These are phyloP conservation scores for Blastomussa wellsi DNA, from an alignment of 92 coral and sea anemone species.

Conservation along the genomic window DNA sequence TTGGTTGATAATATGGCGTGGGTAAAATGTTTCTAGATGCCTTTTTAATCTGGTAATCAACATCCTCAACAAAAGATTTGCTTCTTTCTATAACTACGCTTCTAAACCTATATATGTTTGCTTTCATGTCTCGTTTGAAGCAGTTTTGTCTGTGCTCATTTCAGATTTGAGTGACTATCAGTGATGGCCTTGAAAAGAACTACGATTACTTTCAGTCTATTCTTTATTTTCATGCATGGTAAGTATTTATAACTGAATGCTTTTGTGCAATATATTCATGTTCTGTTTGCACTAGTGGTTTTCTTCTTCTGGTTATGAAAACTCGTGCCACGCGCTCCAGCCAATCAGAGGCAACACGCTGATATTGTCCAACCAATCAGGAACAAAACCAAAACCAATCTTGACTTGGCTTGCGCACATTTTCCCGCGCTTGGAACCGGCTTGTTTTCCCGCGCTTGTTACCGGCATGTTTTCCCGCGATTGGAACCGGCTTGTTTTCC, in stretches of 20 bases:
- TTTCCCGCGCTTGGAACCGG: too few relatives aligned
- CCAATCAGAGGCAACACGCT: neutral
- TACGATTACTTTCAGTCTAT: neutral
- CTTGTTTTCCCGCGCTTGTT: neutral
- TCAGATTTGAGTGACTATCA: conserved; percentile 3
- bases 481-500: too few relatives aligned
- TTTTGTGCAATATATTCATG: neutral
- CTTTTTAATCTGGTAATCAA: conserved; percentile 8
- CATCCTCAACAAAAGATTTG: neutral
- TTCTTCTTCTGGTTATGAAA: neutral
- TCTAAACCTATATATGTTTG: neutral
- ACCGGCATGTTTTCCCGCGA: too few relatives aligned
- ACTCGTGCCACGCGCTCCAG: neutral
- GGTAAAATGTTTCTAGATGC: neutral
- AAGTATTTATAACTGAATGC: neutral
- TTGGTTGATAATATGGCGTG: neutral
- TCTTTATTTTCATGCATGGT: conserved; percentile 25
- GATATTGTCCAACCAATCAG: neutral
- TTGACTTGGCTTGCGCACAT: neutral
- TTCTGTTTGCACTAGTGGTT: neutral
- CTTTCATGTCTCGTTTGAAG: neutral
- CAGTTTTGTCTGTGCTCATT: neutral
- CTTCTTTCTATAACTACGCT: too few relatives aligned
- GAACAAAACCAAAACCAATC: neutral
- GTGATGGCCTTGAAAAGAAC: conserved; percentile 7